A percentile compares a stretch with the other conserved stretches of the same genome.
phyloP scores from a whole-genome alignment of 2,113 vertebrate genomes.

The Suricata suricatta region DNA sequence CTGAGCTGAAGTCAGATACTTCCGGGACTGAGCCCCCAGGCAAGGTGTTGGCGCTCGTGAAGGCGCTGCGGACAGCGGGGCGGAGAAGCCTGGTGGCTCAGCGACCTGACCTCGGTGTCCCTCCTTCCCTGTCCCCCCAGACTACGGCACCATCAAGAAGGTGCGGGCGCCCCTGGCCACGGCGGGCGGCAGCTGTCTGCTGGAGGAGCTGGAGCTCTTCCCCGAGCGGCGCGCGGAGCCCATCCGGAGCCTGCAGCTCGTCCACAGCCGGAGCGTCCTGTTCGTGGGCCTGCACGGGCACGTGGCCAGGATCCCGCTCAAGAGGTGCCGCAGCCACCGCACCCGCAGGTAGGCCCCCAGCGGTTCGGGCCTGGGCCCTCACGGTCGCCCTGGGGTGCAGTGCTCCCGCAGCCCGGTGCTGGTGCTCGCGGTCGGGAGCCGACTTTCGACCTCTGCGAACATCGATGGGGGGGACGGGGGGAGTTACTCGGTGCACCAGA shows the following conservation, averaged over 20 bases:
- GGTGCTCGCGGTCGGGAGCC: background rate
- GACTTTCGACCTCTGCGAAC: background rate
- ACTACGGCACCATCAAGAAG: constrained; percentile 97
- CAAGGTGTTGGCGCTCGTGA: rapidly evolving
- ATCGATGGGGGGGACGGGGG: background rate
- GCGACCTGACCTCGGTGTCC: background rate
- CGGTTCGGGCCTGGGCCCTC: background rate
- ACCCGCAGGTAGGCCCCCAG: constrained; percentile 88
- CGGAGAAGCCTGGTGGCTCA: no score
- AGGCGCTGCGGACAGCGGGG: no score
- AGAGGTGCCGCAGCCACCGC: constrained; percentile 94
- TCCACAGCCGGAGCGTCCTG: constrained; percentile 95
- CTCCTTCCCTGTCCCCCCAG: constrained; percentile 80
- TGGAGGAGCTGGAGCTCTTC: constrained; percentile 96
- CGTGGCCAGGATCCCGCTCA: constrained; percentile 95
- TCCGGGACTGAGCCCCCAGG: no score
- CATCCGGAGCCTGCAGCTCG: constrained; percentile 93
- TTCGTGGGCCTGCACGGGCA: constrained; percentile 95
- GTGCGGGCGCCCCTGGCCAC: constrained; percentile 94
- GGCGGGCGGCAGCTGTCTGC: constrained; percentile 91
- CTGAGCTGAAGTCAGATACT: no score
- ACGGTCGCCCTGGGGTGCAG: background rate
- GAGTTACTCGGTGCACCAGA: background rate
- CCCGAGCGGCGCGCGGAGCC: constrained; percentile 89
- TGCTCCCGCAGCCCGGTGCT: background rate